Conservation (phyloP, 92 coral and sea anemone genomes). For the Epizoanthus illoricatus region DNA sequence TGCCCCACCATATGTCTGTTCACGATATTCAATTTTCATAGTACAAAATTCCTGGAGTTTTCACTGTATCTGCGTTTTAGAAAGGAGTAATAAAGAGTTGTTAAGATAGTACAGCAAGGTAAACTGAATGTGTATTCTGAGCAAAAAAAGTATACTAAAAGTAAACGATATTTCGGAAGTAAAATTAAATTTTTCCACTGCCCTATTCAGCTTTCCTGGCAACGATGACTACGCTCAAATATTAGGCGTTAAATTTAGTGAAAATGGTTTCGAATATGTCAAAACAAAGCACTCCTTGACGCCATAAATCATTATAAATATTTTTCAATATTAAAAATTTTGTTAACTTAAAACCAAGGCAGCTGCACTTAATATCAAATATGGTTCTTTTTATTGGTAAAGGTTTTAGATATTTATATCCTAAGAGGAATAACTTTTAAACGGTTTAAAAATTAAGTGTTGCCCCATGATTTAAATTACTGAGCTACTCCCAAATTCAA, state of each 20-base stretch:
- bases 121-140: slow-evolving; percentile 1
- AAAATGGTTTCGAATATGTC: background rate
- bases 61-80: background rate
- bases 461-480: background rate
- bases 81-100: background rate
- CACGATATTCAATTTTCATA: no score
- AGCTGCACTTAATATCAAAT: no score
- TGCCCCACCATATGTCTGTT: no score
- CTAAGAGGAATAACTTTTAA: background rate
- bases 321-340: background rate
- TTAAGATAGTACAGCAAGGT: background rate
- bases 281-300: background rate
- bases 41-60: no score
- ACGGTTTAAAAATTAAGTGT: background rate
- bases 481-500: background rate
- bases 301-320: background rate
- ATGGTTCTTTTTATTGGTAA: background rate
- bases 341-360: no score
- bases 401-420: background rate
- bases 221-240: background rate
- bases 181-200: slow-evolving; percentile 26
- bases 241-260: background rate
- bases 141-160: slow-evolving; percentile 1
- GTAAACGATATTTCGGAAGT: slow-evolving; percentile 28
- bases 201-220: slow-evolving; percentile 14